Percentiles rank a stretch among this genome's conserved stretches.
Evolutionary conservation across 2,888 invertebrate species (phyloP).

Genomic region (Carpatolechia fugitivella): DNA sequence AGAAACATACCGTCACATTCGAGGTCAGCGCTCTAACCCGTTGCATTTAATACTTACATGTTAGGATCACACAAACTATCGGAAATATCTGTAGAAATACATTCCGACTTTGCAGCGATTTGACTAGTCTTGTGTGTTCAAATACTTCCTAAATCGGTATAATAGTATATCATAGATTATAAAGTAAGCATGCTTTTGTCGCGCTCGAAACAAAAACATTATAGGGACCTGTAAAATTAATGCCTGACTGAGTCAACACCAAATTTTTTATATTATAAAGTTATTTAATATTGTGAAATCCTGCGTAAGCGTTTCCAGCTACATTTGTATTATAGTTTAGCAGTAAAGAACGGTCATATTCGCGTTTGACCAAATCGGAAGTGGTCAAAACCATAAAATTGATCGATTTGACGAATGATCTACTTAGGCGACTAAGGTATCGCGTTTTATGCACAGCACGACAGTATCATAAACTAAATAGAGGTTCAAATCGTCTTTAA

Average conservation of each 20-base stretch:
- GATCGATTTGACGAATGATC: too few species aligned
- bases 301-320: constrained; percentile 23
- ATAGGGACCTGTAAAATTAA: constrained; percentile 61
- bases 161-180: constrained; percentile 33
- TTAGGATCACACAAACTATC: neutral
- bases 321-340: neutral
- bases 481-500: too few species aligned
- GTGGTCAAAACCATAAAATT: too few species aligned
- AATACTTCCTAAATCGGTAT: constrained; percentile 35
- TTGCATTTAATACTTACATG: neutral
- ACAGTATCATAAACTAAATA: too few species aligned
- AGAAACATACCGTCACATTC: too few species aligned
- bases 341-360: too few species aligned
- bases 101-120: constrained; percentile 45
- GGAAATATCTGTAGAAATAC: constrained; percentile 19
- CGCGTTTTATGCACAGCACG: too few species aligned
- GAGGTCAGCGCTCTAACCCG: neutral
- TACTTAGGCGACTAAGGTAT: too few species aligned
- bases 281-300: constrained; percentile 42
- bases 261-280: constrained; percentile 51
- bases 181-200: constrained; percentile 24
- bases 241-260: constrained; percentile 68
- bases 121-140: constrained; percentile 62
- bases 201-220: constrained; percentile 37
- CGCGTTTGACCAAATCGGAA: too few species aligned